A percentile compares a stretch with the other conserved stretches of the same genome.
phyloP scores from a whole-genome alignment of 2,797 vertebrate species.

The Crypturellus tataupa region DNA sequence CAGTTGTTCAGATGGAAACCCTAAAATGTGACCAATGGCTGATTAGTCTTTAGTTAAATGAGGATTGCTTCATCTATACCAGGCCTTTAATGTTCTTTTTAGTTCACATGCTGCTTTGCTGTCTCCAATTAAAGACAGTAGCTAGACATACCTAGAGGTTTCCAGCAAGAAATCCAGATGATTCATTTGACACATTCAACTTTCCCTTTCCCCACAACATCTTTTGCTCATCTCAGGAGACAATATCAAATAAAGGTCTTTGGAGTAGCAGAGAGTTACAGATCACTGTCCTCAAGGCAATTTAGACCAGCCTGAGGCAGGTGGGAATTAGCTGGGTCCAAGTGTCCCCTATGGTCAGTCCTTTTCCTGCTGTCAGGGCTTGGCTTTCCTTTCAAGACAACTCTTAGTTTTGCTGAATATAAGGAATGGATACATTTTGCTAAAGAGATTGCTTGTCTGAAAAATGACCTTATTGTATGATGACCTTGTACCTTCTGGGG shows the following conservation, averaged over 20 bases:
- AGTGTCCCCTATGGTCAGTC: background rate
- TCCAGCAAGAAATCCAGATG: background rate
- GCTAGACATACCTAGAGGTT: background rate
- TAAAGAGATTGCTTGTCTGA: background rate
- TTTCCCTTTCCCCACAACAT: background rate
- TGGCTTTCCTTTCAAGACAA: background rate
- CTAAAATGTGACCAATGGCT: background rate
- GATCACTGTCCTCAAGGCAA: accelerated
- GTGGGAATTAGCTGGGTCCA: background rate
- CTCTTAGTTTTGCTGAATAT: background rate
- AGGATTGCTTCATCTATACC: background rate
- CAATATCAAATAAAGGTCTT: background rate
- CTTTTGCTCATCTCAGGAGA: background rate
- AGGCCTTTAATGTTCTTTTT: background rate
- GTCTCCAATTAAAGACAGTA: conserved; percentile 31
- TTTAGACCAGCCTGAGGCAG: background rate
- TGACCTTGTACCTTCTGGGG: background rate
- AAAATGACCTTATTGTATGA: background rate
- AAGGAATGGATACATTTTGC: background rate
- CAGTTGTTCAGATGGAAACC: background rate
- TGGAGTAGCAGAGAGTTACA: background rate
- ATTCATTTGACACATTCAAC: background rate
- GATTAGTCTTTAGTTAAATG: background rate
- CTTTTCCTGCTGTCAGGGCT: background rate
- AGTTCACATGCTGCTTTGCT: background rate